Base-by-base conservation (phyloP, 2,888 invertebrate genomes). In the Gerris lacustris region DNA sequence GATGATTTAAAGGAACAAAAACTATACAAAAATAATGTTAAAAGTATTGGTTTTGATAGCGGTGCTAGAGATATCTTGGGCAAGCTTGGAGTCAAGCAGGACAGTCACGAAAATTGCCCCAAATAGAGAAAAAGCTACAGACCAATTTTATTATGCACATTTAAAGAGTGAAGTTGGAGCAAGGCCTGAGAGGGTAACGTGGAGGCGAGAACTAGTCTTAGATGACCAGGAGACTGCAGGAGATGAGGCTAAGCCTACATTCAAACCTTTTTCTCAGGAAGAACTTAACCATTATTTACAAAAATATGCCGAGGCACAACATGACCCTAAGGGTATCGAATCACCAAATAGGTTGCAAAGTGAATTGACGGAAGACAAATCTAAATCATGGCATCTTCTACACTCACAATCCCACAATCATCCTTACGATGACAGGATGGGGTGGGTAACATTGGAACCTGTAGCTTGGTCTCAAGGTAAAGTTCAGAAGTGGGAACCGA, bases 401-500 rank as follows among this genome's bases (percentile, higher is more conserved):
- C 74, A 77, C 44, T 73, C 77, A 5, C 76, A 77, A 67, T 73
- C 76, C 9, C 77, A 77, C 70, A 83, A 85, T 73, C 84, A 85
- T 77, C 86, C 87, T 0, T 86, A 83, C 74, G 87, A 89, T 71
- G 87, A 90, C 74, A 86, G 87, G 76, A 87, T 87, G 71, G 90
- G 89, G 0, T 91, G 91, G 91, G 89, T 91, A 0, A 86, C 88
- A 1, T 79, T 91, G 70, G 90, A 91, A 75, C 89, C 78, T 87
- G 6, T 91, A 6, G 90, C 90, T 0, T 91, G 90, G 90, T 89
- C 90, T 0, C 85, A 88, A 11, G 89, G 90, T 75, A 90, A 90
- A 81, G 87, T 90, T 74, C 88, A 90, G 2, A 90, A 90, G 79
- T 91, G 90, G 91, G 87, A 89, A 77, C 86, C 87, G 0, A 86